Evolutionary conservation across 2,888 invertebrate genomes (phyloP), one percentile per base, ranked within the genome.

Genomic region (Cloeon dipterum): DNA sequence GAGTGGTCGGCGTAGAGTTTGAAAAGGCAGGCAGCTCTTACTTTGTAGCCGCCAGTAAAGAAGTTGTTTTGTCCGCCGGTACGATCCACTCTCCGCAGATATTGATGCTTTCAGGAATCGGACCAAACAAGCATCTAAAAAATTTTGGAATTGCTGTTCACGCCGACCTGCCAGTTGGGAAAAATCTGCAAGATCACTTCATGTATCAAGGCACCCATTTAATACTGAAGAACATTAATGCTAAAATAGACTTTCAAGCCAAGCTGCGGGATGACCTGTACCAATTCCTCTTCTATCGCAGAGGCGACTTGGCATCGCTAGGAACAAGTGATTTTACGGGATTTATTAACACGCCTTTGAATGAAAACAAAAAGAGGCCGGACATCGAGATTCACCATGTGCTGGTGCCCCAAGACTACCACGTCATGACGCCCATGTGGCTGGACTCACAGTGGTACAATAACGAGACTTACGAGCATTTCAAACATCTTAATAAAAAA

Each of bases 41-140:
- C 39, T 59, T 59, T n/a, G 63, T 74, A 1, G 60, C 57, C 42
- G 77, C 76, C 0, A 63, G 61, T 7, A 70, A 66, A 46, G 89
- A 89, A 56, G 69, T 93, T 0, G 76, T 94, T 42, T 52, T 94
- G 26, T 74, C 83, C 14, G 83, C 83, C 1, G 94, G 89, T 2
- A 57, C 83, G 1, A 64, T 89, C 42, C 76, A 79, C 49, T 73
- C 81, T 3, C 85, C 88, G 0, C 86, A 89, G 50, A 48, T 89
- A 14, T 59, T 91, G 21, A 79, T 86, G 81, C 52, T 89, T 29
- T 82, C 85, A 2, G 89, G 89, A 1, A 64, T 86, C 11, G 81
- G 82, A 3, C 73, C 77, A 0, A 56, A 56, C 4, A 55, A 63
- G 8, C 70, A 79, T 48, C 57, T 81, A 3, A 21, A 47, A 20